Evolutionary conservation across 2,797 vertebrate species (phyloP), one percentile per base, ranked within the genome.

Genomic region (Pagetopsis macropterus): DNA sequence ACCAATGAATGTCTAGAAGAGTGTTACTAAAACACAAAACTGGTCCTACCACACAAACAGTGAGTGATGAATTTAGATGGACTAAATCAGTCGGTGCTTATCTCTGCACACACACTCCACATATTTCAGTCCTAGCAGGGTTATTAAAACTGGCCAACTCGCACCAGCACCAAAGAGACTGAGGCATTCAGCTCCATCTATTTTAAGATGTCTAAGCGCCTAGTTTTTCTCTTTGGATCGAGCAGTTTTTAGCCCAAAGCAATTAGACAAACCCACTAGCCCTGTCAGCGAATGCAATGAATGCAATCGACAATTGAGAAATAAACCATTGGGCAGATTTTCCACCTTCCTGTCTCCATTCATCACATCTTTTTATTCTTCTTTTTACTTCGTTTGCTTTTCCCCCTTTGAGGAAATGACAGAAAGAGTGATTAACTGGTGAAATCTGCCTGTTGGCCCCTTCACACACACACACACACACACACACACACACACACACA

Each of bases 181-280:
- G 40, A 69, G 40, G 68, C 78, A 72, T 83, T 75, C 75, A 76
- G 78, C 78, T 79, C 80, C 19, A 49, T 82, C 78, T 86, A 80
- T 86, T 87, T 68, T 69, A 23, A 81, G 79, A 84, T 67, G 72
- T 59, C 60, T 79, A 68, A 84, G 79, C 9, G 5, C 69, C 76
- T 63, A 62, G 44, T 84, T 90, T 82, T 82, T 65, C 82, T 79
- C 69, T 75, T 76, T 79, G 59, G 46, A 87, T 50, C 54, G 62
- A 84, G 76, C 51, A 14, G 57, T 83, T 87, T 87, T 74, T 63
- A 75, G 76, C 81, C 76, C 59, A 64, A 84, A 87, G 83, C 82
- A 90, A 88, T 89, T 88, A 88, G 70, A 63, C 66, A 80, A 87
- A 87, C 70, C 65, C 72, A 69, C 58, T 5, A 64, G 62, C 75